Evolutionary conservation across 2,113 vertebrate species (phyloP).

Genomic region (Lepidothrix coronata): DNA sequence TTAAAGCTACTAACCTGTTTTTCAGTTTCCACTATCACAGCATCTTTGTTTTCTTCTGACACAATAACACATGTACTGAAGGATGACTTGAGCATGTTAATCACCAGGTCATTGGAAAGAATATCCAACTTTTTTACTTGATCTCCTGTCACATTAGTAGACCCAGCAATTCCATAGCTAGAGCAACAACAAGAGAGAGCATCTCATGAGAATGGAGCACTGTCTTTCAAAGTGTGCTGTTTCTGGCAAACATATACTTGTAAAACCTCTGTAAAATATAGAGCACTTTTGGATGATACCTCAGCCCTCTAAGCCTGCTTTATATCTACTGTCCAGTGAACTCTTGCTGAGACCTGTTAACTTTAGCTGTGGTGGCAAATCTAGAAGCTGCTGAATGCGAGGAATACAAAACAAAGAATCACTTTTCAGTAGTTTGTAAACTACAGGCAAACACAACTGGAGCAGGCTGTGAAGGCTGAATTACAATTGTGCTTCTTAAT

Average conservation of each 20-base stretch:
- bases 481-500: background rate
- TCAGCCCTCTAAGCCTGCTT: background rate
- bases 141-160: constrained; percentile 94
- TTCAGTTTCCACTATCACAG: constrained; percentile 89
- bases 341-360: background rate
- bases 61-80: constrained; percentile 92
- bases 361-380: background rate
- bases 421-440: background rate
- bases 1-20: constrained; percentile 76
- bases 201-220: fast-evolving
- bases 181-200: background rate
- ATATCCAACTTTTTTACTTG: constrained; percentile 97
- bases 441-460: background rate
- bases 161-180: constrained; percentile 95
- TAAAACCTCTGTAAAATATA: background rate
- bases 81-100: constrained; percentile 96
- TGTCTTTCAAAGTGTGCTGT: background rate
- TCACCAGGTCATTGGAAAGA: constrained; percentile 93
- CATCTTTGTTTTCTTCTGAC: constrained; percentile 90
- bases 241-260: background rate
- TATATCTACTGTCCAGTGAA: background rate
- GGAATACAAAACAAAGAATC: background rate
- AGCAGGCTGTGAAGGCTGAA: background rate
- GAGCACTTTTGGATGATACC: background rate
- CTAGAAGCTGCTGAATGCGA: background rate